Percentiles rank a stretch among this genome's conserved stretches.
Conservation (phyloP, 2,797 vertebrate genomes). For the Urosaurus nigricauda region DNA sequence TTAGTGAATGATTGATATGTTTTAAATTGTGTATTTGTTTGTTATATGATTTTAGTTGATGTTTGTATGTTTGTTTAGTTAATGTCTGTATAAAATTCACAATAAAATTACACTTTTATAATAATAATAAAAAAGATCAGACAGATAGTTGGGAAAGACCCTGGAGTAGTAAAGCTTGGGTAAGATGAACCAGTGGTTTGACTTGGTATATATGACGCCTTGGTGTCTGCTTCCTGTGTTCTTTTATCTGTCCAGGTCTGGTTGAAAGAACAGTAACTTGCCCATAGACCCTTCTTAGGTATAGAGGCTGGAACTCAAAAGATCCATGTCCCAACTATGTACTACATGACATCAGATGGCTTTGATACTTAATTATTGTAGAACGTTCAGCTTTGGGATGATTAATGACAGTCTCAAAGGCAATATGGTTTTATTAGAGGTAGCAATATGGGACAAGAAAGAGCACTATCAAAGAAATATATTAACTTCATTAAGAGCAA, state of each 20-base stretch:
- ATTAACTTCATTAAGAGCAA: neutral
- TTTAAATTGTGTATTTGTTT: no score
- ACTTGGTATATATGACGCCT: no score
- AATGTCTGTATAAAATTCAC: no score
- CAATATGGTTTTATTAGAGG: neutral
- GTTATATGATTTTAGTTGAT: no score
- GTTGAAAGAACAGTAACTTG: neutral
- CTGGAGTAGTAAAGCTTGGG: no score
- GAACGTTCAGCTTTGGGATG: neutral
- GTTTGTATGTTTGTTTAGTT: no score
- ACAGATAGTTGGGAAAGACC: no score
- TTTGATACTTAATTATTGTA: neutral
- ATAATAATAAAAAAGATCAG: no score
- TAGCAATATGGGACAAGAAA: neutral
- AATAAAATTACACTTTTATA: no score
- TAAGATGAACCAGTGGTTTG: no score
- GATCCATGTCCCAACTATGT: neutral
- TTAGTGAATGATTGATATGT: no score
- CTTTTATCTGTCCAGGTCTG: neutral
- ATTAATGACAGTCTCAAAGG: conserved; percentile 1
- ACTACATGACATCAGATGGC: neutral
- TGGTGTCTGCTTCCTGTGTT: neutral
- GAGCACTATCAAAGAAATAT: neutral
- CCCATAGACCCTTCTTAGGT: neutral
- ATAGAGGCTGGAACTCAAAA: neutral